Evolutionary conservation across 1,140 invertebrate species (phyloP).

Genomic region (Drosophila bifasciata): DNA sequence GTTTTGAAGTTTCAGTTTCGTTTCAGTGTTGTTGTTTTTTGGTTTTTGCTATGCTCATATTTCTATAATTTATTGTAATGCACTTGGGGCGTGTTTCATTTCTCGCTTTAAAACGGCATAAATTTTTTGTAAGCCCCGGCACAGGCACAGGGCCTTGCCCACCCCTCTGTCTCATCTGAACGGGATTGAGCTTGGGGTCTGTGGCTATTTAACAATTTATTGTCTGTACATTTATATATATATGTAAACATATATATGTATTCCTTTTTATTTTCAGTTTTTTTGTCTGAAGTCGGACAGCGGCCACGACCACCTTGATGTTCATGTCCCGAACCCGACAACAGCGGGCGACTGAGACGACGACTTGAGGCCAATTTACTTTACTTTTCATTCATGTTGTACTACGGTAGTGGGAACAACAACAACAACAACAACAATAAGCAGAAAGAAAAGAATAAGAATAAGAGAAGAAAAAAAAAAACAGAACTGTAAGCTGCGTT

Average conservation of each 20-base stretch:
- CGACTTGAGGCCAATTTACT: constrained; percentile 71
- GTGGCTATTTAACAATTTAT: constrained; percentile 70
- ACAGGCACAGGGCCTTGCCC: no score
- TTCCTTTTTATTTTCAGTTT: constrained; percentile 31
- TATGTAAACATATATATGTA: constrained; percentile 34
- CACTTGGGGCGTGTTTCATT: constrained; percentile 81
- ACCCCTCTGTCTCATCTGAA: constrained; percentile 11
- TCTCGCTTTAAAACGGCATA: constrained; percentile 83
- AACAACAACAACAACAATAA: constrained; percentile 22
- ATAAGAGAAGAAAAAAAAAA: constrained; percentile 39
- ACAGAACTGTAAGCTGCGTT: constrained; percentile 70
- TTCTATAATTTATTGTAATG: constrained; percentile 83
- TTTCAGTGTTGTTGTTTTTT: constrained; percentile 2
- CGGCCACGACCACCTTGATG: constrained; percentile 61
- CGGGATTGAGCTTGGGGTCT: constrained; percentile 5
- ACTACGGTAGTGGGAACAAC: constrained; percentile 21
- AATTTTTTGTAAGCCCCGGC: constrained; percentile 66
- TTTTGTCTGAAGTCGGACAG: constrained; percentile 46
- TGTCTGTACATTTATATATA: constrained; percentile 46
- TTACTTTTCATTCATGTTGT: constrained; percentile 63
- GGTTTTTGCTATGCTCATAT: constrained; percentile 58
- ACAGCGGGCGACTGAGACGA: constrained; percentile 13
- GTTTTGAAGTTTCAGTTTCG: constrained; percentile 16
- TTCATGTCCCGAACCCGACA: constrained; percentile 64
- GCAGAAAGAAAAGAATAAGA: constrained; percentile 17